Base-by-base conservation (phyloP, 2,888 invertebrate species). In the Xanthia togata region DNA sequence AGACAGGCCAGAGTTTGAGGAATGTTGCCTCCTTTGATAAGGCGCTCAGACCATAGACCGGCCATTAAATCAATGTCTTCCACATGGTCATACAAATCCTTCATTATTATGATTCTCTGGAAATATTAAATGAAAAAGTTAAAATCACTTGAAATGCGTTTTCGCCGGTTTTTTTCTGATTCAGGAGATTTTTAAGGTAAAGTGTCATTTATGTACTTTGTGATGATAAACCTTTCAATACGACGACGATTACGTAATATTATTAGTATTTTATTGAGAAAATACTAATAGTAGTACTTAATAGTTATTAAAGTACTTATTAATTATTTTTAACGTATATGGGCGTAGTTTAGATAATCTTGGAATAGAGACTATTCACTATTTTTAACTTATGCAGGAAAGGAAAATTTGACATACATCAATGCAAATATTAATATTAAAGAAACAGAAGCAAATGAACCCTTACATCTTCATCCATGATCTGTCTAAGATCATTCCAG, bases 1-100 rank as follows among this genome's bases (percentile, higher is more conserved):
- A 99, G 96, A 90, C 98, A 99, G 75, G 98, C 98, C 90, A 99
- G 98, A 31, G 98, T 98, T 1, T 98, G 98, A 20, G 99, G 98
- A 38, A 98, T 97, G 97, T 98, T 97, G 70, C 98, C 98, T 60
- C 98, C 98, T 3, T 98, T 97, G 69, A 98, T 95, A 0, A 98
- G 97, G 77, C 97, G 97, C 92, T 99, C 99, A 0, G 98, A 97
- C 77, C 99, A 98, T 57, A 98, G 98, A 31, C 98, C 99, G 50
- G 98, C 98, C 97, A 98, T 98, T 50, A 99, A 95, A 94, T 99
- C 99, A 75, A 99, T 98, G 93, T 99, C 99, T 84, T 97, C 97
- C 2, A 98, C 98, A 92, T 98, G 97, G 5, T 88, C 80, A 75
- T 94, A 94, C 4, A 88, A 72, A 9, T 90, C 89, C 72, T 87